Percentiles rank a stretch among this genome's conserved stretches.
Conservation (phyloP, 2,113 vertebrate species). For the Pterocles orientalis region DNA sequence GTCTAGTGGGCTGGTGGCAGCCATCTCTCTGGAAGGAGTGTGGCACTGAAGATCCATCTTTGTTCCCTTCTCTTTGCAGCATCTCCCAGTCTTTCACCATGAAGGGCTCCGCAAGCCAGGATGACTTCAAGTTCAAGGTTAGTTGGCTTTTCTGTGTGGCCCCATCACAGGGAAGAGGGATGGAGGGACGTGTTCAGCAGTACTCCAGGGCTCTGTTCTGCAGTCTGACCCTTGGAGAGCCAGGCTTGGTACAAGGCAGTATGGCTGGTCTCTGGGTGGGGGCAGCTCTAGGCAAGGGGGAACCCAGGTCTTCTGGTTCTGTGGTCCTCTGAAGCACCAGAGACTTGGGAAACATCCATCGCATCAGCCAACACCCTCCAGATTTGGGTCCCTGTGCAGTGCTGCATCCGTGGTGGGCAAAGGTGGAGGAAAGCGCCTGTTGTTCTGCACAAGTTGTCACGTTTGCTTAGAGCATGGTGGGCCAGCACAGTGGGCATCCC, state of each 20-base stretch:
- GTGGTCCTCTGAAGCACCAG: neutral
- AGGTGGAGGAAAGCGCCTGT: neutral
- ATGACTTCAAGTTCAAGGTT: slow-evolving; percentile 95
- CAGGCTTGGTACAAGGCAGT: neutral
- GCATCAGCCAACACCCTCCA: neutral
- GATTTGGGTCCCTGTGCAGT: neutral
- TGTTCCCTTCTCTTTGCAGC: slow-evolving; percentile 60
- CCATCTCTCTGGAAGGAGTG: neutral
- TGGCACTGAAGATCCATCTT: neutral
- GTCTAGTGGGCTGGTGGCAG: neutral
- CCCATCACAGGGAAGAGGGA: neutral
- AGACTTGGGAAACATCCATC: neutral
- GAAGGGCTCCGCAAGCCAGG: slow-evolving; percentile 95
- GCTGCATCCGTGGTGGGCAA: neutral
- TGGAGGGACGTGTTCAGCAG: neutral
- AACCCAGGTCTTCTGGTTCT: neutral
- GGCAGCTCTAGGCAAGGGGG: neutral
- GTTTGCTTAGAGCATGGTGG: neutral
- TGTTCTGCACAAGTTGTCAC: neutral
- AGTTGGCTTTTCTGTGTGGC: neutral
- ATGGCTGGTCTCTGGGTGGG: neutral
- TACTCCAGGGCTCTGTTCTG: neutral
- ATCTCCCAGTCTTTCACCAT: slow-evolving; percentile 85
- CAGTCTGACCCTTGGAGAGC: neutral
- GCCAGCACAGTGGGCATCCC: neutral